These are phyloP conservation scores for Pogonognathellus flavescens DNA, from an alignment of 1,140 invertebrate genomes.

Conservation along the genomic window DNA sequence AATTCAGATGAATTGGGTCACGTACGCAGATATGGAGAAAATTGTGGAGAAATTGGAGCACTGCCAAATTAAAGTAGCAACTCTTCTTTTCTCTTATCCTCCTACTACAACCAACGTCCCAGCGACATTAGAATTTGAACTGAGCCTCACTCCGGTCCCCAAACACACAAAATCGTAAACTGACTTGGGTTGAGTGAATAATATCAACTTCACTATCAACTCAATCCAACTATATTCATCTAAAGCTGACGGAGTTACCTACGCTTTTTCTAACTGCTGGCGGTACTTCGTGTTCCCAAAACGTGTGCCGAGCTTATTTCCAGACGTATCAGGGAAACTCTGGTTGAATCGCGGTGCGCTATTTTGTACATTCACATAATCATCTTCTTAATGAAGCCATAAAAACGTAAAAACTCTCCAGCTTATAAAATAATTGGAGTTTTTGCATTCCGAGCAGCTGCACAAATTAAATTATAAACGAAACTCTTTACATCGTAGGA, in stretches of 20 bases:
- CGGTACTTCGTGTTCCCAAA: no score
- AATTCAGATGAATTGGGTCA: conserved; percentile 48
- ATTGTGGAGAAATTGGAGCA: conserved; percentile 28
- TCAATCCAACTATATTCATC: no score
- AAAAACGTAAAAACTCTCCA: background rate
- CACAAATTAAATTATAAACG: background rate
- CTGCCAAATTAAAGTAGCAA: conserved; percentile 48
- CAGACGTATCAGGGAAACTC: background rate
- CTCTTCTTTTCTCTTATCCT: conserved; percentile 24
- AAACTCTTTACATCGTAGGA: background rate
- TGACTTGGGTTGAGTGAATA: background rate
- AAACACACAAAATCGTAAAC: background rate
- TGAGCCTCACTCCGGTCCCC: background rate
- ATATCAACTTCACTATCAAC: background rate
- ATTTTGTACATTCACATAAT: background rate
- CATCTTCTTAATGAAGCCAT: background rate
- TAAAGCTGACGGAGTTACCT: background rate
- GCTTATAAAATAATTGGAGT: background rate
- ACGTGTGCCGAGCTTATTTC: no score
- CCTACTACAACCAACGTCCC: background rate
- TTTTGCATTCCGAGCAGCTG: background rate
- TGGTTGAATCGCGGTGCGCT: background rate
- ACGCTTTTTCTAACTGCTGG: background rate
- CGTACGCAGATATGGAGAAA: conserved; percentile 47
- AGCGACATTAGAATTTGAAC: background rate